A percentile compares a stretch with the other conserved stretches of the same genome.
These are phyloP conservation scores for Dallia pectoralis DNA, from an alignment of 2,797 vertebrate genomes.

Conservation along the genomic window DNA sequence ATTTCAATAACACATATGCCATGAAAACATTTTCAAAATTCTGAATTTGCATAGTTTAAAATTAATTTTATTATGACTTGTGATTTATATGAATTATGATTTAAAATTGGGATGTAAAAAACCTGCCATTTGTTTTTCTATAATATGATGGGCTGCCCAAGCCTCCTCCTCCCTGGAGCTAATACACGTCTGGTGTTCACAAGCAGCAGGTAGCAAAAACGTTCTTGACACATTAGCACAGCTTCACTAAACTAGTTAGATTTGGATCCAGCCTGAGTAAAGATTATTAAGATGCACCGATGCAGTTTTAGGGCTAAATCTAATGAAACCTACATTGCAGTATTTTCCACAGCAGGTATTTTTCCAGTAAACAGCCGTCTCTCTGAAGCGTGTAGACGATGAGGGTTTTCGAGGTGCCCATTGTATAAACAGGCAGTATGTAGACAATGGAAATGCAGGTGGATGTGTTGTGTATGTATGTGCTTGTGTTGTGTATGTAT, in stretches of 20 bases:
- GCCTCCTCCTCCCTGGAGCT: neutral
- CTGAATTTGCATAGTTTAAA: neutral
- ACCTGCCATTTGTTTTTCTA: slow-evolving; percentile 26
- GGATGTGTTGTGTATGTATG: slow-evolving; percentile 66
- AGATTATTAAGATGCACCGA: neutral
- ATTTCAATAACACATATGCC: slow-evolving; percentile 44
- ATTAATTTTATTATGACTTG: neutral
- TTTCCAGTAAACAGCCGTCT: neutral
- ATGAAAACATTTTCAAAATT: neutral
- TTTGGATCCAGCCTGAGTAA: slow-evolving; percentile 13
- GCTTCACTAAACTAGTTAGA: slow-evolving; percentile 10
- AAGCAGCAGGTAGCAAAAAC: neutral
- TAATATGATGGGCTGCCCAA: slow-evolving; percentile 32
- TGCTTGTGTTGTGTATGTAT: slow-evolving; percentile 5
- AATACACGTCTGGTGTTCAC: neutral
- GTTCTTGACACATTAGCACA: neutral
- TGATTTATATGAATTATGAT: no score
- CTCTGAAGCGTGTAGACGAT: no score
- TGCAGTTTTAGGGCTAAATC: neutral
- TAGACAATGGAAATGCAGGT: slow-evolving; percentile 6
- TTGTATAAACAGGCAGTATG: no score
- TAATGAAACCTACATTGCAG: no score
- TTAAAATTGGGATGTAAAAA: slow-evolving; percentile 2
- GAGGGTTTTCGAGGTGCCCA: no score
- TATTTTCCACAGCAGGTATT: neutral